Conservation (phyloP, 2,797 vertebrate genomes). For the Rhinella marina region DNA sequence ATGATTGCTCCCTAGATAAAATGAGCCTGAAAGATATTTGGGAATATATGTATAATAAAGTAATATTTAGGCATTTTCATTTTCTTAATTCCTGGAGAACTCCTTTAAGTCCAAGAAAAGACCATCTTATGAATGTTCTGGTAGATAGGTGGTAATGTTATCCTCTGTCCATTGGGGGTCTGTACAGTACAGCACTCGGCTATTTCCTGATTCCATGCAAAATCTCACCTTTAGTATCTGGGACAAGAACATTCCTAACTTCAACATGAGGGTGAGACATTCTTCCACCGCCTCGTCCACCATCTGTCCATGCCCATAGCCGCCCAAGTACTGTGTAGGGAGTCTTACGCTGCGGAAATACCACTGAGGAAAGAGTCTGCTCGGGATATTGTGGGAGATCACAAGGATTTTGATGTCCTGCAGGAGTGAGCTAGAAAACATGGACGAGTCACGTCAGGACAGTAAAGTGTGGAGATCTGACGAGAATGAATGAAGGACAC, state of each 20-base stretch:
- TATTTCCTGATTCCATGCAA: too few species aligned
- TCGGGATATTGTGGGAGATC: slow-evolving; percentile 72
- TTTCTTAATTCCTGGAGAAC: too few species aligned
- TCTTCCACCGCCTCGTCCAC: slow-evolving; percentile 64
- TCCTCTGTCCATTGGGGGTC: too few species aligned
- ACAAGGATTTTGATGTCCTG: slow-evolving; percentile 70
- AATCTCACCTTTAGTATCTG: slow-evolving; percentile 64
- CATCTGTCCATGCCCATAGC: slow-evolving; percentile 28
- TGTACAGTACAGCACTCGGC: background rate
- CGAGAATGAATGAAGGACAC: background rate
- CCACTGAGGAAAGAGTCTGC: slow-evolving; percentile 73
- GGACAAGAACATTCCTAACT: slow-evolving; percentile 62
- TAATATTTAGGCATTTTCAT: too few species aligned
- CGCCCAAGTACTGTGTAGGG: slow-evolving; percentile 39
- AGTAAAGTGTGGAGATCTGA: background rate
- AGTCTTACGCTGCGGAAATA: slow-evolving; percentile 38
- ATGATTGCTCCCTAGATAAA: too few species aligned
- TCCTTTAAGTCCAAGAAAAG: too few species aligned
- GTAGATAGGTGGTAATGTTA: too few species aligned
- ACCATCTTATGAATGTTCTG: too few species aligned
- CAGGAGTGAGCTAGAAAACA: slow-evolving; percentile 66
- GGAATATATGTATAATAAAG: too few species aligned
- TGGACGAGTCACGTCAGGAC: background rate
- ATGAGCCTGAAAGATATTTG: too few species aligned
- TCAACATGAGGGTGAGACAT: slow-evolving; percentile 66